phyloP scores from a whole-genome alignment of 2,113 vertebrate genomes.

The Ciconia maguari region DNA sequence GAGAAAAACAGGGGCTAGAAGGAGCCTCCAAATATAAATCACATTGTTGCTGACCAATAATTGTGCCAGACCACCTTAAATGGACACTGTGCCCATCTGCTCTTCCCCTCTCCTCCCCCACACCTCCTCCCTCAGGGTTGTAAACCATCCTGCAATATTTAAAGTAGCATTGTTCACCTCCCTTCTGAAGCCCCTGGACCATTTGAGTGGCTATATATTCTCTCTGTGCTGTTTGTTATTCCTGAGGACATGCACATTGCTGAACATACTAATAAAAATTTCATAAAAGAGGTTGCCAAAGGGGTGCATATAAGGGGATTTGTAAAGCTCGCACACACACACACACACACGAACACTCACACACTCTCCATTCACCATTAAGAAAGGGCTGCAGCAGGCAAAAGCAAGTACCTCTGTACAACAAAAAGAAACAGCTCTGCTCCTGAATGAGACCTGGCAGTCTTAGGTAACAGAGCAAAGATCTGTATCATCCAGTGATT shows the following conservation, averaged over 20 bases:
- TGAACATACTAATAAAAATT: constrained; percentile 72
- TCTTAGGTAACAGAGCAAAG: neutral
- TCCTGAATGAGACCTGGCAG: neutral
- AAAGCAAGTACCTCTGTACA: neutral
- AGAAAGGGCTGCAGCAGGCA: constrained; percentile 33
- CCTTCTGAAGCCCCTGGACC: constrained; percentile 37
- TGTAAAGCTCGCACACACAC: neutral
- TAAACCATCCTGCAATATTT: constrained; percentile 67
- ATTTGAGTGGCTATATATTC: constrained; percentile 48
- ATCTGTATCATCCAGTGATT: neutral
- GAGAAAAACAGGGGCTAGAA: neutral
- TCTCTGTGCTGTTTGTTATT: constrained; percentile 65
- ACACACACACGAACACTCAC: neutral
- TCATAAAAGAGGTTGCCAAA: constrained; percentile 67
- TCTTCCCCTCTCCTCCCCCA: constrained; percentile 53
- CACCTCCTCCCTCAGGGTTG: constrained; percentile 58
- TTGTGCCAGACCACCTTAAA: constrained; percentile 69
- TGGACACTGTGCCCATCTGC: constrained; percentile 67
- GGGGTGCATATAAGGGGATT: constrained; percentile 11
- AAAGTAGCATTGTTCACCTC: constrained; percentile 64
- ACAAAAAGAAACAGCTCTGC: neutral
- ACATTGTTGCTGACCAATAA: constrained; percentile 35
- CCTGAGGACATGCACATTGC: constrained; percentile 62
- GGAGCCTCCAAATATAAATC: neutral
- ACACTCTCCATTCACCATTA: neutral